Conservation (phyloP, 2,797 vertebrate genomes). For the Pelochelys cantorii region DNA sequence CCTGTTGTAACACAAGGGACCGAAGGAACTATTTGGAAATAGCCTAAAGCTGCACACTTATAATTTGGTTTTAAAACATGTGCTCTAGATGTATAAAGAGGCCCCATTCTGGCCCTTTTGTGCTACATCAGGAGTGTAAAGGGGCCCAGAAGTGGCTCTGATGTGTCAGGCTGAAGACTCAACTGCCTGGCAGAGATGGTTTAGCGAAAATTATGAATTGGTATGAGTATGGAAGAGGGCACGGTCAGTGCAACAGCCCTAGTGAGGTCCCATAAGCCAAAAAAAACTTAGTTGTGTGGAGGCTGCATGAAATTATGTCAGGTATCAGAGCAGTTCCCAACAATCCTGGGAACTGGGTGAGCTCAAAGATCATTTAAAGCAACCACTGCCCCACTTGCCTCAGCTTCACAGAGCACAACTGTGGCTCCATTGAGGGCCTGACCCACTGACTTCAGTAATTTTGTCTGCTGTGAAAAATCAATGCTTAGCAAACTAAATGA, state of each 20-base stretch:
- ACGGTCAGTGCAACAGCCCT: background rate
- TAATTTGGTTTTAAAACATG: background rate
- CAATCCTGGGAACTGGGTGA: background rate
- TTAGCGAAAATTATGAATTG: rapidly evolving
- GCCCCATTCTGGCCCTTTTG: constrained; percentile 21
- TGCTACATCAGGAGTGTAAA: constrained; percentile 20
- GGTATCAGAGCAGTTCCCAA: constrained; percentile 1
- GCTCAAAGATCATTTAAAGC: background rate
- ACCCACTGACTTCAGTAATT: background rate
- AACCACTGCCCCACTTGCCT: constrained; percentile 20
- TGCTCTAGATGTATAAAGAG: constrained; percentile 15
- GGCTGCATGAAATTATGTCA: background rate
- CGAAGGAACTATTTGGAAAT: constrained; percentile 34
- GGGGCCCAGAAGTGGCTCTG: constrained; percentile 43
- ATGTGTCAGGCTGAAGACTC: constrained; percentile 40
- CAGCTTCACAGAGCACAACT: constrained; percentile 6
- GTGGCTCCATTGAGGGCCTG: background rate
- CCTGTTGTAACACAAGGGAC: constrained; percentile 24
- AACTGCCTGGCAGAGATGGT: background rate
- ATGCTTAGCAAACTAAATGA: background rate
- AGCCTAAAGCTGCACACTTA: constrained; percentile 15
- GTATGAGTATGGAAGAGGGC: background rate
- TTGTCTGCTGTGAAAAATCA: background rate
- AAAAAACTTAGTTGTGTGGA: background rate
- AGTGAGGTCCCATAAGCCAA: background rate